Conservation (phyloP, 1,140 invertebrate species). For the Chrysoperla carnea region DNA sequence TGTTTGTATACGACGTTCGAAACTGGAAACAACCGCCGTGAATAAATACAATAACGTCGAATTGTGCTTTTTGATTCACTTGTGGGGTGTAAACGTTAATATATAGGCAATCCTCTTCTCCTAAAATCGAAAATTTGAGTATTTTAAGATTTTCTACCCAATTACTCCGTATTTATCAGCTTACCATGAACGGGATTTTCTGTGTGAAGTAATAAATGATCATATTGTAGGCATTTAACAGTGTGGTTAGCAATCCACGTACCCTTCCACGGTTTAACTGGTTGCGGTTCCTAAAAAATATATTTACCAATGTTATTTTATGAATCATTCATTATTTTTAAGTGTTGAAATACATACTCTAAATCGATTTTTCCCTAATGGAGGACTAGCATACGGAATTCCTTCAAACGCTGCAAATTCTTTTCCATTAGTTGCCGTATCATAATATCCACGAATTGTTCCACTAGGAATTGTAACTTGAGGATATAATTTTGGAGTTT, state of each 20-base stretch:
- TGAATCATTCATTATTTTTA: no score
- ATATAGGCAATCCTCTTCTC: constrained; percentile 28
- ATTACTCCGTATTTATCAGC: no score
- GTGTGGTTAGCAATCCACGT: constrained; percentile 20
- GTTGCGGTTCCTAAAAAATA: constrained; percentile 21
- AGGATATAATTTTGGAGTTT: neutral
- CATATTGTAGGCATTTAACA: neutral
- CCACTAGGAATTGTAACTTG: neutral
- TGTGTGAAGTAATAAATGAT: neutral
- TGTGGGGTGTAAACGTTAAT: constrained; percentile 31
- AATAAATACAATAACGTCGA: constrained; percentile 4
- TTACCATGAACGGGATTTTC: no score
- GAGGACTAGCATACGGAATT: constrained; percentile 40
- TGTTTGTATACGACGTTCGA: constrained; percentile 12
- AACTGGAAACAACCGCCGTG: constrained; percentile 10
- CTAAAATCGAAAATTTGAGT: neutral
- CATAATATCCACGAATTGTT: constrained; percentile 2
- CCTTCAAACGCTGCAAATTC: constrained; percentile 33
- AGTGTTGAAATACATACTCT: constrained; percentile 9
- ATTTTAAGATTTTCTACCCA: no score
- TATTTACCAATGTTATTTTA: no score
- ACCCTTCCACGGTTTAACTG: constrained; percentile 22
- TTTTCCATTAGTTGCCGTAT: constrained; percentile 18
- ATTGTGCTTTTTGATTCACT: neutral
- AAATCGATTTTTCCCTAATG: constrained; percentile 32